Evolutionary conservation across 2,888 invertebrate genomes (phyloP), one percentile per base, ranked within the genome.

Genomic region (Luffia ferchaultella): DNA sequence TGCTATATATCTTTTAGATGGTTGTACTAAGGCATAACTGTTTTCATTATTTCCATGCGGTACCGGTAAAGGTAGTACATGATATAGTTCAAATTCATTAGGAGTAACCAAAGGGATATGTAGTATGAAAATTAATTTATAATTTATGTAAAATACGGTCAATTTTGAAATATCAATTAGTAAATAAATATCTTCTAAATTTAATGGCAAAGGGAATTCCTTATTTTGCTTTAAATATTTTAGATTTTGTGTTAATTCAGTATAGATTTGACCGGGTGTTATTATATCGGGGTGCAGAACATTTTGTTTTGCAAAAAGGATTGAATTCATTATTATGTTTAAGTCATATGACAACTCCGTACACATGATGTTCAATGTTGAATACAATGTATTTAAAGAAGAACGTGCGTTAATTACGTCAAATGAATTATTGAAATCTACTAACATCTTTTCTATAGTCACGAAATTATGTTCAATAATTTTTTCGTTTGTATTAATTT

Each of bases 401-500:
- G 41, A 7, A 16, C 3, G 3, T 42, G 42, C 18, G 2, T 48
- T 17, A 2, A 16, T 20, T 5, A 19, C 5, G 2, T 7, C 30
- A 20, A 18, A 12, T 47, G 16, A 18, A 17, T 18, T 9, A 48
- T 42, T 15, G 3, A 48, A 7, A 18, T 19, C 2, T 48, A 16
- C 12, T n/a, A n/a, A n/a, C n/a, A n/a, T n/a, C n/a, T n/a, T n/a
- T n/a, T n/a, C n/a, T n/a, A 48, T 16, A n/a, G n/a, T 18, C 9
- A 9, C 15, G 18, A 50, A 19, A 19, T 50, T 51, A 17, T 42
- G 16, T 9, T 41, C 19, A 18, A 51, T 16, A 18, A 19, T 49
- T 49, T 30, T 18, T 47, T 46, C 42, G 19, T 51, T 50, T 48
- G 50, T 18, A 42, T 52, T 43, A 19, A 53, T 20, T 19, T 54